Conservation (phyloP, 1,140 invertebrate genomes). For the Nomia melanderi region DNA sequence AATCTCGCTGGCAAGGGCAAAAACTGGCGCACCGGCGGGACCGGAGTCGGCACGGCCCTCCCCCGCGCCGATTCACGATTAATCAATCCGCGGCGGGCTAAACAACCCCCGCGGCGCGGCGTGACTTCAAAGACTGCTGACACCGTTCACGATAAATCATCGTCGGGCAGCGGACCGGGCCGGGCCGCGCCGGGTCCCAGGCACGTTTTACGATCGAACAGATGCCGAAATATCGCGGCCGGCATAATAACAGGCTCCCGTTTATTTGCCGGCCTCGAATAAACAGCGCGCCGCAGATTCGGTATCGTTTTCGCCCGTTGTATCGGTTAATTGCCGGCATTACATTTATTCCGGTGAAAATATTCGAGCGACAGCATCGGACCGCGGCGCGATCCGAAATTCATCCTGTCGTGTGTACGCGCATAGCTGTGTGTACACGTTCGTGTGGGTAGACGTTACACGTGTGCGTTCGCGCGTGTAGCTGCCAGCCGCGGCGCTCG, state of each 20-base stretch:
- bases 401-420: too few relatives aligned
- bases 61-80: constrained; percentile 36
- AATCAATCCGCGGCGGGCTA: constrained; percentile 38
- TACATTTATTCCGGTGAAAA: constrained; percentile 35
- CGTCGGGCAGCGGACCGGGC: background rate
- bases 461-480: background rate
- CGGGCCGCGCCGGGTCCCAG: background rate
- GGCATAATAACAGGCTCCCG: constrained; percentile 38
- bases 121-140: constrained; percentile 36
- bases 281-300: constrained; percentile 28
- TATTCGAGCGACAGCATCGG: constrained; percentile 1
- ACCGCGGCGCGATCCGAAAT: background rate
- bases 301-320: constrained; percentile 18
- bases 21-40: background rate
- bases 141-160: constrained; percentile 37
- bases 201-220: constrained; percentile 16
- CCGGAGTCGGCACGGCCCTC: background rate
- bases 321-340: constrained; percentile 34
- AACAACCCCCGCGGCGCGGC: constrained; percentile 16
- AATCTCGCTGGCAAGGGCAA: background rate
- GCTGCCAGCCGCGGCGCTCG: background rate
- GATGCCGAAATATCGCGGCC: constrained; percentile 28
- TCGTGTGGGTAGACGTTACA: too few relatives aligned
- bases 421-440: too few relatives aligned
- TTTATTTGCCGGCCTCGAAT: constrained; percentile 41